phyloP scores from a whole-genome alignment of 2,113 vertebrate genomes.

The Dasyprocta punctata region DNA sequence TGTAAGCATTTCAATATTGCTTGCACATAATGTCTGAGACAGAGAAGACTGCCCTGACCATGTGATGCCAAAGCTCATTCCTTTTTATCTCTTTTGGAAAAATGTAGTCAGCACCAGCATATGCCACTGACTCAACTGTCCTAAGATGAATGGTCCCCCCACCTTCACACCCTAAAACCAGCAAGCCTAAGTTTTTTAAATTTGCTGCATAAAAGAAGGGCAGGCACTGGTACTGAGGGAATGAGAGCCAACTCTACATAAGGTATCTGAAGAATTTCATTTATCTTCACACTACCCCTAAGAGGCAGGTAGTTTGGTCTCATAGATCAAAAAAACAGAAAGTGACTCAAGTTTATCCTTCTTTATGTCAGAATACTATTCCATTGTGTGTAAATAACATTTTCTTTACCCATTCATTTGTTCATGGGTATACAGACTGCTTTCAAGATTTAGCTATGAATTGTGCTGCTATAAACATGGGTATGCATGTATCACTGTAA shows the following conservation, averaged over 20 bases:
- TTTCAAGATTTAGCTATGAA: not conserved
- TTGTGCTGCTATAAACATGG: not conserved
- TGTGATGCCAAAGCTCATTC: not conserved
- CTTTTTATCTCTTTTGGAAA: not conserved
- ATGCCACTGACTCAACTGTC: not conserved
- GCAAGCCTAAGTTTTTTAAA: not conserved
- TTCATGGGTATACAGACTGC: not conserved
- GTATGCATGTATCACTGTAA: not conserved
- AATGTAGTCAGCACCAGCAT: not conserved
- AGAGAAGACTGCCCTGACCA: not conserved
- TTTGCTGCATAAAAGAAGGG: not conserved
- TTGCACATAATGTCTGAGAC: not conserved
- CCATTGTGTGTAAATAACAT: not conserved
- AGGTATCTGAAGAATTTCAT: constrained; percentile 24
- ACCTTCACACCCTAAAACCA: not conserved
- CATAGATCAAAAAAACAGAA: not conserved
- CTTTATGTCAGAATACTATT: not conserved
- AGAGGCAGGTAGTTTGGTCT: not conserved
- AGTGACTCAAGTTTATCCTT: not conserved
- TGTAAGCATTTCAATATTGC: no score
- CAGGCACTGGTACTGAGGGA: not conserved
- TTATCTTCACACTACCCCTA: not conserved
- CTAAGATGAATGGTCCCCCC: not conserved
- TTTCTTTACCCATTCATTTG: not conserved
- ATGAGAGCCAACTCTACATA: not conserved